Evolutionary conservation across 64 coral and sea anemone species (phyloP).

Genomic region (Montipora efflorescens): DNA sequence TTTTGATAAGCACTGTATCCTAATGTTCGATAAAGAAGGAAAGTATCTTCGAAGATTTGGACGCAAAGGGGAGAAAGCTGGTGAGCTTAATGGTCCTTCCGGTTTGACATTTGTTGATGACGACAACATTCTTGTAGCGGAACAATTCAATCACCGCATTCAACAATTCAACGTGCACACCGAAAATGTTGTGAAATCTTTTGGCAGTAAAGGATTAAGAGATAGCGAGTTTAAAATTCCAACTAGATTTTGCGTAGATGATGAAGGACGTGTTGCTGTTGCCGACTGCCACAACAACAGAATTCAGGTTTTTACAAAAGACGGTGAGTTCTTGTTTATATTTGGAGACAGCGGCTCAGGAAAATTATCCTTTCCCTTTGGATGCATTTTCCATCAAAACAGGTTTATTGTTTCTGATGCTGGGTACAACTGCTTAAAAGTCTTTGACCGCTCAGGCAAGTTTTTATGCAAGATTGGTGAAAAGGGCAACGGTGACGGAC

Average conservation of each 20-base stretch:
- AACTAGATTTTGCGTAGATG: background rate
- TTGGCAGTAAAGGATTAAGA: background rate
- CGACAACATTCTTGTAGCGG: constrained; percentile 9
- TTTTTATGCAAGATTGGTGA: constrained; percentile 49
- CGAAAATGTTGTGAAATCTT: background rate
- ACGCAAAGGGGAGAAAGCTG: background rate
- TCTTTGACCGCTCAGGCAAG: constrained; percentile 37
- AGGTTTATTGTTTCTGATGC: constrained; percentile 35
- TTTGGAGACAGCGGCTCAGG: background rate
- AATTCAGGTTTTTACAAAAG: constrained; percentile 37
- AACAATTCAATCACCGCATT: constrained; percentile 1
- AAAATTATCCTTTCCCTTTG: background rate
- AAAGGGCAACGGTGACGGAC: background rate
- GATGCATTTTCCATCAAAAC: background rate
- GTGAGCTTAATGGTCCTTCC: background rate
- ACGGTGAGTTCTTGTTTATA: background rate
- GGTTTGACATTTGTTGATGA: constrained; percentile 39
- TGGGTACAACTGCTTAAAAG: constrained; percentile 30
- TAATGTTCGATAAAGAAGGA: background rate
- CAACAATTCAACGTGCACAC: constrained; percentile 1
- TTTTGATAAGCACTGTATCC: background rate
- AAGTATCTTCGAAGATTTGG: constrained; percentile 2
- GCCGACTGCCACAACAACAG: constrained; percentile 1
- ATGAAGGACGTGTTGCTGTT: background rate
- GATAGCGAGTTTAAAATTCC: background rate